Evolutionary conservation across 2,888 invertebrate genomes (phyloP).

Genomic region (Apotomis capreana): DNA sequence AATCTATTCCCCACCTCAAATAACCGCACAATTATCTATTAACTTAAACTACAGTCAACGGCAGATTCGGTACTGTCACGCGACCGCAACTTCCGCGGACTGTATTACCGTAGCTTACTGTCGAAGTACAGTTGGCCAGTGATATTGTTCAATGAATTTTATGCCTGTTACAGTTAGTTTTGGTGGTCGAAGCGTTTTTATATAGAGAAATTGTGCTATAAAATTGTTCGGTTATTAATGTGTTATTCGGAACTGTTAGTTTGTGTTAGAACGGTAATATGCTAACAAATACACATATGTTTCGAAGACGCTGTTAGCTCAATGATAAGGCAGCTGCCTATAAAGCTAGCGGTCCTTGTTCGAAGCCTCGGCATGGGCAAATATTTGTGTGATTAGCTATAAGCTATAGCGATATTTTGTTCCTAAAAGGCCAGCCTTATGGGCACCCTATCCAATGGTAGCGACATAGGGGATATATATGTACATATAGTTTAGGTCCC

Average conservation of each 20-base stretch:
- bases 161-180: not conserved
- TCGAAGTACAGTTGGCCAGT: slow-evolving; percentile 2
- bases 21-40: slow-evolving; percentile 24
- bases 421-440: too few relatives aligned
- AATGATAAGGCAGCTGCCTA: too few relatives aligned
- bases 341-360: too few relatives aligned
- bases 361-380: too few relatives aligned
- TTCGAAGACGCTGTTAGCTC: too few relatives aligned
- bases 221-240: not conserved
- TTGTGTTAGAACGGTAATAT: too few relatives aligned
- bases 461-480: too few relatives aligned
- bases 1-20: slow-evolving; percentile 8
- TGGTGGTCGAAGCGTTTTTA: not conserved
- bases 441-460: too few relatives aligned
- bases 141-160: slow-evolving; percentile 1
- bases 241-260: not conserved
- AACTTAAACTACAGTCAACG: slow-evolving; percentile 16
- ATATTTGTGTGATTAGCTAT: too few relatives aligned
- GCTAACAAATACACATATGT: too few relatives aligned
- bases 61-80: slow-evolving; percentile 43
- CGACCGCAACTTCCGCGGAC: slow-evolving; percentile 57
- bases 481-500: too few relatives aligned
- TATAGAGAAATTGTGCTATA: not conserved
- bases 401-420: too few relatives aligned
- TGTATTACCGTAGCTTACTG: slow-evolving; percentile 44